Base-by-base conservation (phyloP, 2,888 invertebrate species). In the Tipula confusa region DNA sequence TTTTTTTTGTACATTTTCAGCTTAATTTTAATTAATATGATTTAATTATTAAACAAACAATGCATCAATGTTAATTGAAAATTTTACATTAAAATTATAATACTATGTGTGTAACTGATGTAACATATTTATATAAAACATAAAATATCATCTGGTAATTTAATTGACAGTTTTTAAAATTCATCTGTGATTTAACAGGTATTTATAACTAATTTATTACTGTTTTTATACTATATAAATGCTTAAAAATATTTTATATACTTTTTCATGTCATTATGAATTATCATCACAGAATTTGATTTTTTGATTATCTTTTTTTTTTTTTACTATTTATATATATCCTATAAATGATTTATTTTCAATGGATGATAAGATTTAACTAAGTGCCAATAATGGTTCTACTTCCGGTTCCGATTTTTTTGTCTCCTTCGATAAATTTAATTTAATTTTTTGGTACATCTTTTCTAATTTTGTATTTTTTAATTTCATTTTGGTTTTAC, bases 401-500 rank as follows among this genome's bases (percentile, higher is more conserved):
- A 48, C 5, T 13, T 82, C 82, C 0, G 82, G 28, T 13, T 13
- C 6, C 9, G 29, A 13, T 38, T 88, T 88, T 86, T 89, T 89
- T 84, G 88, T 86, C 83, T 86, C 86, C 11, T 64, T 64, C 9
- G 64, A 18, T 24, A 64, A 18, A 24, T 9, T 64, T 6, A 87
- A 84, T 85, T 92, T 89, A 28, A 15, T 5, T 85, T 90, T 89
- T 85, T 89, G 88, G 86, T 92, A 92, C 86, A 92, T 89, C 86
- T 90, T 92, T 86, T 91, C 91, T 33, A 91, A 88, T 84, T 90
- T 89, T 79, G 91, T 88, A 84, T 90, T 90, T 84, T 92, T 91
- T 83, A 94, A 89, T 88, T 95, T 95, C 84, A 92, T 90, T 88
- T 94, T 95, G 80, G 92, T 89, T 87, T 93, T 93, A 85, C 89